Base-by-base conservation (phyloP, 1,140 invertebrate species). In the Aricia agestis region DNA sequence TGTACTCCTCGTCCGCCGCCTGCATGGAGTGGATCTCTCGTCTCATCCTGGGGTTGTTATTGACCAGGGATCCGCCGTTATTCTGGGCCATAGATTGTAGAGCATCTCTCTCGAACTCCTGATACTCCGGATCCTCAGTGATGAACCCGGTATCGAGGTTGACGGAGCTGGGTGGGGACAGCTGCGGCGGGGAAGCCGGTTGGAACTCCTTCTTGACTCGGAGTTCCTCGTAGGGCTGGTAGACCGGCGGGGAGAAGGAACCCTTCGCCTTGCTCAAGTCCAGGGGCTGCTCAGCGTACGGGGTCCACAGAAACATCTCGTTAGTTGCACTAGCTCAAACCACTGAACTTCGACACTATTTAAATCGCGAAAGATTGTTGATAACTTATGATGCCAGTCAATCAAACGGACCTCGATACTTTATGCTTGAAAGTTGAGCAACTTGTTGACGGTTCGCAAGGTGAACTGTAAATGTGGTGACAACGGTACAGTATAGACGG, bases 1-100 rank as follows among this genome's bases (percentile, higher is more conserved):
- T 95, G 82, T 99, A 99, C 0, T 95, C 94, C 82, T 98, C 97
- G 25, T 94, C 80, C 0, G 71, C 73, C 4, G 84, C 82, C 31
- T 90, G 86, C 15, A 85, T 87, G 4, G 81, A 84, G n/a, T 85
- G 85, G 0, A 91, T 87, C 0, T 84, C 81, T 10, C 95, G 83
- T 19, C 94, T 84, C 95, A 95, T 96, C 76, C 95, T 94, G 0
- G 94, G 93, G 75, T 95, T 96, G 2, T 94, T 94, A 0, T 89
- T 87, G 1, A 92, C 81, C 18, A 93, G 81, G 4, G 84, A 77
- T 36, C 93, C 93, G 1, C 94, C 93, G 67, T 94, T 94, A 1
- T 92, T 92, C 63, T 86, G 92, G 67, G 93, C 92, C 18, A 96
- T 94, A n/a, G 94, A 93, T 2, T 94, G 90, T 0, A 96, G 81